These are phyloP conservation scores for Galeruca laticollis DNA, from an alignment of 2,888 invertebrate species.

Conservation along the genomic window DNA sequence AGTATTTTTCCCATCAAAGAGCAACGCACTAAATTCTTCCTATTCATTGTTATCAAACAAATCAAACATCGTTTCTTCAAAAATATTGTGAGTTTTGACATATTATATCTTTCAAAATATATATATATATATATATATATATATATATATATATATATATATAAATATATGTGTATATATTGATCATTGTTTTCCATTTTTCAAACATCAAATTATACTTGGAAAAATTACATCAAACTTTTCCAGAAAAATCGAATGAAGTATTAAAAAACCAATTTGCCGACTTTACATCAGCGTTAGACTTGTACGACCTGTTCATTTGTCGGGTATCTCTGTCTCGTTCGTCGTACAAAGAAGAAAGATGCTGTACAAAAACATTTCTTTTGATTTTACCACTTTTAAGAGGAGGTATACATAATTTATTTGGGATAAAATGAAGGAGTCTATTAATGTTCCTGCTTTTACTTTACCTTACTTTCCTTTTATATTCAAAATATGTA, in stretches of 20 bases:
- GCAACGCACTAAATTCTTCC: too few species aligned
- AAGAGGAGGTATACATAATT: conserved; percentile 39
- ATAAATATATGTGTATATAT: too few species aligned
- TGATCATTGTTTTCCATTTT: neutral
- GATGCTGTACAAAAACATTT: conserved; percentile 36
- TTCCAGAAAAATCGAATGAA: conserved; percentile 1
- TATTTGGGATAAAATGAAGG: conserved; percentile 37
- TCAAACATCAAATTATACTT: neutral
- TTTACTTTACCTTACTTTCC: conserved; percentile 21
- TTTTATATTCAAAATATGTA: neutral
- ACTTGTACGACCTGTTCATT: conserved; percentile 9
- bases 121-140: too few species aligned
- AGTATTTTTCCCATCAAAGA: too few species aligned
- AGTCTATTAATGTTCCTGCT: conserved; percentile 29
- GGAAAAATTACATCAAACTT: neutral
- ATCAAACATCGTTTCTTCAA: too few species aligned
- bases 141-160: too few species aligned
- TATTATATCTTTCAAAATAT: too few species aligned
- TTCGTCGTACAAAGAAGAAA: conserved; percentile 18
- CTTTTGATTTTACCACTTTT: conserved; percentile 38
- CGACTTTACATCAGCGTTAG: neutral
- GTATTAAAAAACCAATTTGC: conserved; percentile 21
- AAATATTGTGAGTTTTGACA: too few species aligned
- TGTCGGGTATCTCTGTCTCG: conserved; percentile 22
- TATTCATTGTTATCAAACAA: too few species aligned